Evolutionary conservation across 2,113 vertebrate species (phyloP), one percentile per base, ranked within the genome.

Genomic region (Arizona elegans): DNA sequence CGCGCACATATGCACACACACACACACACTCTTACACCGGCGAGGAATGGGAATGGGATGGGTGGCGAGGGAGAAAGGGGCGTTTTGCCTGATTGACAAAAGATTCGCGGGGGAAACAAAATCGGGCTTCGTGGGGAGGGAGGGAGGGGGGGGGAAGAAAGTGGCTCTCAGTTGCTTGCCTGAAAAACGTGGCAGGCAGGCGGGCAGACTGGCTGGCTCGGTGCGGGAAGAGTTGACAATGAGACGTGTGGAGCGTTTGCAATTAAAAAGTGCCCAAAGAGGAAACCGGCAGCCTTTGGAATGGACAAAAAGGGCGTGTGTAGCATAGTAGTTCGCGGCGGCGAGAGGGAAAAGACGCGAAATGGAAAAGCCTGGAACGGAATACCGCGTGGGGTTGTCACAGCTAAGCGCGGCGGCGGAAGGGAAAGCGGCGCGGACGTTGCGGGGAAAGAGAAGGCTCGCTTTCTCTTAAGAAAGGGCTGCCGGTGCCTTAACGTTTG

Each of bases 241-340:
- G 91, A 54, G 87, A 86, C 56, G 93, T 59, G 93, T n/a, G 50
- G 75, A 50, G 90, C 62, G 65, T 23, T 86, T 86, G 93, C 87
- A 50, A 85, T 89, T 85, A 43, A 91, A 91, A 93, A 93, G 93
- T 91, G 90, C 29, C n/a, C 9, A 2, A 53, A 33, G 54, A 58
- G 91, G 91, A 23, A 55, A 54, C 59, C 91, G 19, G 56, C 55
- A 29, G 91, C 56, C 87, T 92, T 87, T 70, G 91, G 11, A 43
- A 89, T 86, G 19, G 91, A 53, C 47, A 13, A 55, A 65, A 81
- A 86, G 50, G 58, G 91, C 47, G 91, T 62, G 91, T 87, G 91
- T 47, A 43, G 85, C 33, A 21, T 81, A 43, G 17, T 43, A 81
- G 86, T 55, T n/a, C 24, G 70, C 58, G 54, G 24, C 59, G 62